These are phyloP conservation scores for Globicephala melas DNA, from an alignment of 2,113 vertebrate genomes.

Conservation along the genomic window DNA sequence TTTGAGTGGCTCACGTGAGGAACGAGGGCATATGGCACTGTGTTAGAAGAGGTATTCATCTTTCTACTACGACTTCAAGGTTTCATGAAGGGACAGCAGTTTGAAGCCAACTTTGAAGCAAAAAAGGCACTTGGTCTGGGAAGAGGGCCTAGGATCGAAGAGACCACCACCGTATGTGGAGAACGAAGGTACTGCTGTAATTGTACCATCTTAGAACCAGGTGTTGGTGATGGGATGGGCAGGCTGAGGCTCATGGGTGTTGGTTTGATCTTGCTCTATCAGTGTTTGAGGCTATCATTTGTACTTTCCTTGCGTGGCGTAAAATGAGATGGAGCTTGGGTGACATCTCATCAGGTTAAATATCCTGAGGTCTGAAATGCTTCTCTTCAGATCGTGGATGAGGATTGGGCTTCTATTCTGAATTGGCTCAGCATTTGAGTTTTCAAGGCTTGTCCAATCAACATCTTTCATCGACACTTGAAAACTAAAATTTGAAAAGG, in stretches of 20 bases:
- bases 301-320: neutral
- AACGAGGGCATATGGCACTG: neutral
- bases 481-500: neutral
- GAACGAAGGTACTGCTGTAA: neutral
- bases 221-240: neutral
- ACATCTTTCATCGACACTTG: neutral
- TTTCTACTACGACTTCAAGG: neutral
- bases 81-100: neutral
- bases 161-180: accelerated
- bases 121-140: neutral
- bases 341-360: neutral
- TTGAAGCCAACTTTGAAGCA: neutral
- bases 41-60: neutral
- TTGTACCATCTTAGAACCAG: neutral
- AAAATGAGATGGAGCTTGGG: neutral
- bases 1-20: neutral
- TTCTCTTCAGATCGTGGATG: neutral
- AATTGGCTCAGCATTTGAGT: neutral
- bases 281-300: neutral
- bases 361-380: neutral
- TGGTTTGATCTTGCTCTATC: too few relatives aligned
- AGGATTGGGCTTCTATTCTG: neutral
- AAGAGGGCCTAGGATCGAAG: neutral
- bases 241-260: neutral
- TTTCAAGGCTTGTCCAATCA: neutral